Percentiles rank a stretch among this genome's conserved stretches.
These are phyloP conservation scores for Rhincodon typus DNA, from an alignment of 2,797 vertebrate genomes.

Conservation along the genomic window DNA sequence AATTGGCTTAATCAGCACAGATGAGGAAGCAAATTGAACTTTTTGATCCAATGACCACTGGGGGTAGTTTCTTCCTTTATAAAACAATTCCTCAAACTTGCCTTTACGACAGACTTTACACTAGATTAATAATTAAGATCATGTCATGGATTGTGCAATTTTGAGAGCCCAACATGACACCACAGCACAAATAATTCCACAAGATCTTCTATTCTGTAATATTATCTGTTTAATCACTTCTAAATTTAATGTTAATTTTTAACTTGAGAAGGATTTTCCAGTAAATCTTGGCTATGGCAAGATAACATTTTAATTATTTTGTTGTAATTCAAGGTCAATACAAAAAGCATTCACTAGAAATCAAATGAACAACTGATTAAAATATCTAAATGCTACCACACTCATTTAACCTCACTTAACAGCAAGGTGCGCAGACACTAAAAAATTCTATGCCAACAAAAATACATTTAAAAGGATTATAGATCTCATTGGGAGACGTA, in stretches of 20 bases:
- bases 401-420: not conserved
- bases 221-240: not conserved
- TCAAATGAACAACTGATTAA: not conserved
- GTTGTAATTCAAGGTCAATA: not conserved
- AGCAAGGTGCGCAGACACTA: not conserved
- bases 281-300: not conserved
- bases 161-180: not conserved
- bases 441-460: not conserved
- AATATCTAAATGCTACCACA: not conserved
- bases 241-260: not conserved
- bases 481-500: not conserved
- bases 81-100: not conserved
- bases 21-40: not conserved
- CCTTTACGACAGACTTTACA: not conserved
- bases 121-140: not conserved
- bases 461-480: not conserved
- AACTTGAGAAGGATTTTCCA: too few species aligned
- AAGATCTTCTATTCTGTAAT: not conserved
- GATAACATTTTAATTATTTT: not conserved
- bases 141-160: not conserved
- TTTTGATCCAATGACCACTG: not conserved
- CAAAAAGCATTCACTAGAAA: not conserved
- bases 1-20: not conserved
- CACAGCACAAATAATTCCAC: not conserved
- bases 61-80: not conserved